Evolutionary conservation across 2,113 vertebrate genomes (phyloP).

Genomic region (Ranitomeya imitator): DNA sequence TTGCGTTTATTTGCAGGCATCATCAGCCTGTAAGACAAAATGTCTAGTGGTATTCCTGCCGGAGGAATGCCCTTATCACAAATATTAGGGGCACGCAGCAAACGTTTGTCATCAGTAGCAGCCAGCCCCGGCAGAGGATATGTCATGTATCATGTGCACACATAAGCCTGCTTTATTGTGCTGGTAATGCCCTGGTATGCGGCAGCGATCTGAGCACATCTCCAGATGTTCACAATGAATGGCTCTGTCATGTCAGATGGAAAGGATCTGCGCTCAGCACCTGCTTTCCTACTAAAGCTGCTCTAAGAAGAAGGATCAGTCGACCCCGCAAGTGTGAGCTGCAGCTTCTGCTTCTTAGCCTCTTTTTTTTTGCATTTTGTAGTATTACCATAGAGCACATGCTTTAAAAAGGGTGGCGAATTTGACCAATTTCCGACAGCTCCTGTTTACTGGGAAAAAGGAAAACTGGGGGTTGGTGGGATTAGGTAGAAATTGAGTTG

Average conservation of each 20-base stretch:
- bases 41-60: background rate
- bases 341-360: background rate
- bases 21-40: conserved; percentile 8
- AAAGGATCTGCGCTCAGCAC: conserved; percentile 33
- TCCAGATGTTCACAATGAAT: conserved; percentile 56
- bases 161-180: conserved; percentile 44
- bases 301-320: background rate
- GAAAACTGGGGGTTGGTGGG: background rate
- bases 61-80: conserved; percentile 40
- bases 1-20: background rate
- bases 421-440: background rate
- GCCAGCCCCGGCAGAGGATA: conserved; percentile 14
- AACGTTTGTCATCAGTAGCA: conserved; percentile 44
- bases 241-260: conserved; percentile 40
- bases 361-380: background rate
- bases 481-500: background rate
- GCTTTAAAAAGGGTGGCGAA: background rate
- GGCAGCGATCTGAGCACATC: conserved; percentile 30
- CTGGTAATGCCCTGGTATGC: conserved; percentile 46
- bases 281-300: conserved; percentile 42
- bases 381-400: background rate
- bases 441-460: background rate
- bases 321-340: background rate
- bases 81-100: conserved; percentile 46
- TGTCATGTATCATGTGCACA: conserved; percentile 21